A percentile compares a stretch with the other conserved stretches of the same genome.
Evolutionary conservation across 2,797 vertebrate species (phyloP).

Genomic region (Eospalax fontanierii): DNA sequence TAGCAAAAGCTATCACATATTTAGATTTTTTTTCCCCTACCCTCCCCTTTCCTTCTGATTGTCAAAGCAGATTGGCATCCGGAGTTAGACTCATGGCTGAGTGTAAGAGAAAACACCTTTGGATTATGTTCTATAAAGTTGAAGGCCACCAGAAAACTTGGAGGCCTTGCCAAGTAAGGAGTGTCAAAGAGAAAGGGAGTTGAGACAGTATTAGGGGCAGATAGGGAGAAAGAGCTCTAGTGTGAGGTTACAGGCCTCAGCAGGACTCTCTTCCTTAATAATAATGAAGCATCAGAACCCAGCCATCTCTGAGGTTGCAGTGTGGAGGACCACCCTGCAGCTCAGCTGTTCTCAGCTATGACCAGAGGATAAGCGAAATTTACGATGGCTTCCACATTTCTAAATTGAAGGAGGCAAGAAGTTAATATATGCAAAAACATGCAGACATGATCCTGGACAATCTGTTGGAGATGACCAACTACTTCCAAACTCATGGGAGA

Average conservation of each 20-base stretch:
- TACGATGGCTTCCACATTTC: not conserved
- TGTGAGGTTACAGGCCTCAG: not conserved
- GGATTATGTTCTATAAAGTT: not conserved
- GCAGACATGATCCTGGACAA: not conserved
- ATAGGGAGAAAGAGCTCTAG: not conserved
- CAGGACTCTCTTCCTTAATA: not conserved
- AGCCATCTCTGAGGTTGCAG: not conserved
- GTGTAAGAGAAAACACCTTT: not conserved
- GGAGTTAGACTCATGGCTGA: not conserved
- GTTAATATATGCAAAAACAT: not conserved
- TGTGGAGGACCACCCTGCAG: not conserved
- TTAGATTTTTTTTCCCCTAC: not conserved
- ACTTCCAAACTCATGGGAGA: not conserved
- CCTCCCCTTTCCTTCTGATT: slow-evolving; percentile 43
- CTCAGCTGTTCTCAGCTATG: not conserved
- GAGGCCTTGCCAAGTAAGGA: not conserved
- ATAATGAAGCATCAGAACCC: not conserved
- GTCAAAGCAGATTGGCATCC: not conserved
- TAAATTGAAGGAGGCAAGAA: not conserved
- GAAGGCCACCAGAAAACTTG: not conserved
- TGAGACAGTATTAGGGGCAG: not conserved
- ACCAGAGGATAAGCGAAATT: not conserved
- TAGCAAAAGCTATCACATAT: slow-evolving; percentile 18
- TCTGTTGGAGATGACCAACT: not conserved
- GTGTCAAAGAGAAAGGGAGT: fast-evolving